Conservation (phyloP, 2,888 invertebrate genomes). For the Latheticus oryzae region DNA sequence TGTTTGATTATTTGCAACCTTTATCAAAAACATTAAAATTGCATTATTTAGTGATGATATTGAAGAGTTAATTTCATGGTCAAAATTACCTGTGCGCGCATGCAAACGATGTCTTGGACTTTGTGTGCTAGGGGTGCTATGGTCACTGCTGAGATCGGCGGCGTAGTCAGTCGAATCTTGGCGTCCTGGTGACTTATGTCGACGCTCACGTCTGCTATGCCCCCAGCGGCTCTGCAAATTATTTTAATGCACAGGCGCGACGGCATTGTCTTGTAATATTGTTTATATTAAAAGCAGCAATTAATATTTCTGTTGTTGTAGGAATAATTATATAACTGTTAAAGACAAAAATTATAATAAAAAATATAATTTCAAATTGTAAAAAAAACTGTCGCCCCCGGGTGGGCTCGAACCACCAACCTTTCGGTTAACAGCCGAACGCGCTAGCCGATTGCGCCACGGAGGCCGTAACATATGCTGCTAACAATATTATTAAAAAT, state of each 20-base stretch:
- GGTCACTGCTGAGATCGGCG: constrained; percentile 80
- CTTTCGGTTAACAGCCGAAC: constrained; percentile 99
- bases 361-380: no score
- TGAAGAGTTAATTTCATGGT: constrained; percentile 2
- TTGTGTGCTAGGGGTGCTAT: constrained; percentile 79
- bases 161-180: constrained; percentile 79
- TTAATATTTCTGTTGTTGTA: no score
- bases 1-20: constrained; percentile 4
- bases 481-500: background rate
- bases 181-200: constrained; percentile 72
- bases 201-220: constrained; percentile 74
- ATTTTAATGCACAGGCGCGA: constrained; percentile 43
- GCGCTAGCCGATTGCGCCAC: constrained; percentile 98
- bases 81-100: constrained; percentile 67
- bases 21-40: constrained; percentile 21
- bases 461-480: constrained; percentile 68
- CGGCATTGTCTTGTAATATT: no score
- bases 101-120: constrained; percentile 79
- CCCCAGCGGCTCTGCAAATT: constrained; percentile 83
- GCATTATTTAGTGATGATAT: constrained; percentile 10
- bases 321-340: no score
- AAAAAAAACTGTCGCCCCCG: constrained; percentile 79
- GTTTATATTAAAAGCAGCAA: no score
- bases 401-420: constrained; percentile 98
- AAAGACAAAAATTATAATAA: background rate